Base-by-base conservation (phyloP, 2,797 vertebrate species). In the Mustela erminea region DNA sequence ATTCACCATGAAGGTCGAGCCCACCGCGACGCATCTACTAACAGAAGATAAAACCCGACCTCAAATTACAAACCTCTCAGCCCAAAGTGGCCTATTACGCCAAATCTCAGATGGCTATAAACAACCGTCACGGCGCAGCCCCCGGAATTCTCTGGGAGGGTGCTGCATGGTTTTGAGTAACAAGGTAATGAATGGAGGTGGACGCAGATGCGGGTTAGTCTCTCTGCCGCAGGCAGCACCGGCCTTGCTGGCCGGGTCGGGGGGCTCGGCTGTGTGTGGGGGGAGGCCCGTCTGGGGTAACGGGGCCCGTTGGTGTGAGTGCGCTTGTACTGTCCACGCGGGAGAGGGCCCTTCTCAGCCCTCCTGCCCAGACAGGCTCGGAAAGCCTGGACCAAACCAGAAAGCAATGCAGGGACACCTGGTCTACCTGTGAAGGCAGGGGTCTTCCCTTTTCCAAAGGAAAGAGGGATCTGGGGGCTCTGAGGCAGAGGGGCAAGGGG, bases 71-170 rank as follows among this genome's bases (percentile, higher is more conserved):
- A 32, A 21, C 64, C 70, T 20, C 72, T 25, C 78, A 8, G 87
- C 66, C 46, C 4, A 72, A 25, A 1, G 5, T 1, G 17, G 87
- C 18, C n/a, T 29, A n/a, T 66, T 43, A 93, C 18, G 17, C 66
- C 35, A 8, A 85, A 5, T 29, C 66, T 56, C 87, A 7, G 32
- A 17, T 0, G 0, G 66, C 85, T 80, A 83, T 56, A 46, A 66
- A 78, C 80, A 64, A 38, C 38, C 52, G 7, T 35, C 52, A 0
- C 8, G 3, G 49, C 15, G 14, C 62, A 35, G 89, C 56, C 87
- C 82, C 92, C 66, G 92, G 93, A 95, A 82, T 13, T 18, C 70
- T 89, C 89, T 56, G 92, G 78, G 92, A 95, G 85, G 94, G 72
- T 0, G 74, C 43, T 27, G 23, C 60, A 0, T 0, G 14, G 80